phyloP scores from a whole-genome alignment of 2,113 vertebrate species.

The Mesembrinibis cayennensis region DNA sequence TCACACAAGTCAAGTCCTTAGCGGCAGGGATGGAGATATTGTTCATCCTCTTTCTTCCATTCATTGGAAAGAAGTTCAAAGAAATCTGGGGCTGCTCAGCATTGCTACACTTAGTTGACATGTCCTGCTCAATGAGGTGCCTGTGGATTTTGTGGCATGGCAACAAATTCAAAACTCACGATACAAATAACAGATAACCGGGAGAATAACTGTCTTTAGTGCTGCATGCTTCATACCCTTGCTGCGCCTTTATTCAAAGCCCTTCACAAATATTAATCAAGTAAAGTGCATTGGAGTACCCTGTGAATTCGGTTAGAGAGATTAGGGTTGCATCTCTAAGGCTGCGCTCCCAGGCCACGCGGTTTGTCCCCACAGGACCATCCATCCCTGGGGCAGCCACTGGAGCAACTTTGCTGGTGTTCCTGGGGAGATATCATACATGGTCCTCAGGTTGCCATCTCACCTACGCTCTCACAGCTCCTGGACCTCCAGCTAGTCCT shows the following conservation, averaged over 20 bases:
- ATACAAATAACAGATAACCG: background rate
- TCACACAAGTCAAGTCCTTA: background rate
- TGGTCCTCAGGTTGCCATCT: background rate
- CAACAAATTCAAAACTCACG: background rate
- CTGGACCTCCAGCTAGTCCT: background rate
- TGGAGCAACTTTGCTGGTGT: background rate
- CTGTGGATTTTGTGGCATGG: background rate
- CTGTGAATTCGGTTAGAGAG: background rate
- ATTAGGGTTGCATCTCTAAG: background rate
- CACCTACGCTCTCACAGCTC: fast-evolving
- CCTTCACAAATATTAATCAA: background rate
- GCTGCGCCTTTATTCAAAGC: background rate
- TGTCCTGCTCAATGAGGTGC: background rate
- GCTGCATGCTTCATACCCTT: background rate
- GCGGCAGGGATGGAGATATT: fast-evolving
- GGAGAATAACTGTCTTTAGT: background rate
- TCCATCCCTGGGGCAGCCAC: background rate
- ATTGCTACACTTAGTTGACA: background rate
- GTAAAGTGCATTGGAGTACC: background rate
- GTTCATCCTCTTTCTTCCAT: background rate
- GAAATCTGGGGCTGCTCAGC: background rate
- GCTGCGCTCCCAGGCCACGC: background rate
- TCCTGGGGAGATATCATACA: background rate
- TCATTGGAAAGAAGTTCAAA: background rate
- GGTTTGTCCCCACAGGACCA: background rate